Evolutionary conservation across 2,113 vertebrate species (phyloP).

Genomic region (Thomomys bottae): DNA sequence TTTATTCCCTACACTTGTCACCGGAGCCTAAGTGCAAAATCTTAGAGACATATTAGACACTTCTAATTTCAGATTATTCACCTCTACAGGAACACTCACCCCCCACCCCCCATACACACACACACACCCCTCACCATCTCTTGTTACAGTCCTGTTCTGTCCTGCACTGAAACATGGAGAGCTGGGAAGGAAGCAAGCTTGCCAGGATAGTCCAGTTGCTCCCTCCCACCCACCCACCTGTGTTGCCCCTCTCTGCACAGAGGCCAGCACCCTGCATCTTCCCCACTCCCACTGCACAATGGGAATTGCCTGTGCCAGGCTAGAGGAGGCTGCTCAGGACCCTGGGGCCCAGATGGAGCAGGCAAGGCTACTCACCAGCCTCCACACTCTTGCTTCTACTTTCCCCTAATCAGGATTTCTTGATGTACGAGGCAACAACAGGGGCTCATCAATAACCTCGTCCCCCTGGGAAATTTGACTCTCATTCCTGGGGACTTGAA

Average conservation of each 20-base stretch:
- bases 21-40: background rate
- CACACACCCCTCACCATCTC: background rate
- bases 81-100: background rate
- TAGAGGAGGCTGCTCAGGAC: accelerated
- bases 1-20: background rate
- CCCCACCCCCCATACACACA: too few species aligned
- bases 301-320: background rate
- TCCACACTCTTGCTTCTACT: too few species aligned
- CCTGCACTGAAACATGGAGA: too few species aligned
- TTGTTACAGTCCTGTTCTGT: background rate
- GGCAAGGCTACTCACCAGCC: too few species aligned
- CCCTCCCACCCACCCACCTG: background rate
- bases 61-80: background rate
- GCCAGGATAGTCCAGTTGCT: too few species aligned
- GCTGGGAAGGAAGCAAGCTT: too few species aligned
- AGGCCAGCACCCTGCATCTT: background rate
- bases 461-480: too few species aligned
- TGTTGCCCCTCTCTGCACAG: background rate
- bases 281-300: accelerated
- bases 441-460: too few species aligned
- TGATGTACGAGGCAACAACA: background rate
- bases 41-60: background rate
- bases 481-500: too few species aligned
- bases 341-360: too few species aligned
- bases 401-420: background rate